phyloP scores from a whole-genome alignment of 2,113 vertebrate genomes.

The Burhinus oedicnemus region DNA sequence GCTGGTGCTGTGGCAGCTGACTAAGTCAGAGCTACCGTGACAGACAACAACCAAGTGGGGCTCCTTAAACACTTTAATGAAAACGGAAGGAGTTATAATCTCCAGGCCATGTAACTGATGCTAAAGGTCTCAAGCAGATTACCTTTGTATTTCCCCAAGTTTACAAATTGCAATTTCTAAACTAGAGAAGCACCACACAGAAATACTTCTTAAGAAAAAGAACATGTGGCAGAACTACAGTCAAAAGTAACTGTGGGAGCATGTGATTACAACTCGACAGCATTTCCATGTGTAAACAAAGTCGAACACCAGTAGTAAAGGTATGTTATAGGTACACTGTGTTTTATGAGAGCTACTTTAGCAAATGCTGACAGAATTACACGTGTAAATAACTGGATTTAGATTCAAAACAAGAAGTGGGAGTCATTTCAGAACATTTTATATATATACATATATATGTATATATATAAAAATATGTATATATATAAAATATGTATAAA shows the following conservation, averaged over 20 bases:
- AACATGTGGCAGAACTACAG: not conserved
- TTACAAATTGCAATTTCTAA: not conserved
- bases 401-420: not conserved
- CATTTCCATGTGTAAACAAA: not conserved
- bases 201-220: not conserved
- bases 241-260: not conserved
- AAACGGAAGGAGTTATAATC: not conserved
- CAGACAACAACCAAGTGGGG: not conserved
- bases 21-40: not conserved
- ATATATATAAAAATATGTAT: not conserved
- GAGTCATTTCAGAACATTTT: not conserved
- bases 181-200: not conserved
- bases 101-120: not conserved
- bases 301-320: not conserved
- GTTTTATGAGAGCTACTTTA: not conserved
- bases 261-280: not conserved
- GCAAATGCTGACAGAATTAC: not conserved
- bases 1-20: not conserved
- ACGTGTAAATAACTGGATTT: not conserved
- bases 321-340: fast-evolving
- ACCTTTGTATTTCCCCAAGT: not conserved
- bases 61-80: not conserved
- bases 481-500: not conserved
- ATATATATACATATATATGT: not conserved
- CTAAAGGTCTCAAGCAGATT: not conserved